phyloP scores from a whole-genome alignment of 2,797 vertebrate genomes.

The Zalophus californianus region DNA sequence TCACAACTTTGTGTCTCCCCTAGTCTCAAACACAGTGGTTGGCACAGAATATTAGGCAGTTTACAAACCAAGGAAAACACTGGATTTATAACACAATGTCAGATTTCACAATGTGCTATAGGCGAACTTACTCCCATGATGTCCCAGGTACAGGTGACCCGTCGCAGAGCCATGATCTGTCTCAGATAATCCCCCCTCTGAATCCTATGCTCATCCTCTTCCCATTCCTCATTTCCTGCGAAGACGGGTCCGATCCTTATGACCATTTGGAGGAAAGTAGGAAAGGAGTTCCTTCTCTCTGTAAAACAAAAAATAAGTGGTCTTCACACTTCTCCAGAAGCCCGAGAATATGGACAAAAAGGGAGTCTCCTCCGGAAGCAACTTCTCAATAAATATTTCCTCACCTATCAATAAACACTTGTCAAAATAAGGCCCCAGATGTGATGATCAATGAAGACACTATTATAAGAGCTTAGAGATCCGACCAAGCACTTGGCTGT shows the following conservation, averaged over 20 bases:
- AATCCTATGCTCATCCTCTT: not conserved
- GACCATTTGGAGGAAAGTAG: not conserved
- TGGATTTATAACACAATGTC: not conserved
- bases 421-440: not conserved
- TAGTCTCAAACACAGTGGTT: not conserved
- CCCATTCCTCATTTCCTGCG: not conserved
- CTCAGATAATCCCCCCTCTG: not conserved
- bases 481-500: not conserved
- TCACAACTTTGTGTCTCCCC: not conserved
- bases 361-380: not conserved
- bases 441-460: not conserved
- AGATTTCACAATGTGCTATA: not conserved
- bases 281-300: not conserved
- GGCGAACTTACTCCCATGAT: not conserved
- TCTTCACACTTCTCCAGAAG: not conserved
- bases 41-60: not conserved
- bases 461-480: not conserved
- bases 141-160: not conserved
- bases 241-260: not conserved
- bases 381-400: constrained; percentile 24
- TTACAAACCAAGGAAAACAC: constrained; percentile 22
- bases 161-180: not conserved
- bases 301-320: not conserved
- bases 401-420: constrained; percentile 3
- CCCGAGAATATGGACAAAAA: not conserved